Conservation (phyloP, 2,113 vertebrate genomes). For the Dendrocopos noguchii region DNA sequence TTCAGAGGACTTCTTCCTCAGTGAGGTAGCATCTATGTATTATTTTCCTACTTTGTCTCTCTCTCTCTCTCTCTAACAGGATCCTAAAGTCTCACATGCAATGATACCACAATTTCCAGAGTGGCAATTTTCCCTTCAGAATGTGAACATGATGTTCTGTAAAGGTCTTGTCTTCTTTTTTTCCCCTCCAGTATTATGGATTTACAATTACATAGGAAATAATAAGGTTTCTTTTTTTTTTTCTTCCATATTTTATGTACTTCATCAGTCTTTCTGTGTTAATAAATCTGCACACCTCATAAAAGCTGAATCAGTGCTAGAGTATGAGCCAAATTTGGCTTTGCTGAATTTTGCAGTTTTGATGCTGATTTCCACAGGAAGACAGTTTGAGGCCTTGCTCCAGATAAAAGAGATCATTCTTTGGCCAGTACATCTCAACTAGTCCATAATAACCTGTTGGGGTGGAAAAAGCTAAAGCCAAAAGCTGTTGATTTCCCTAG, state of each 20-base stretch:
- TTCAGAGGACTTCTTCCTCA: not conserved
- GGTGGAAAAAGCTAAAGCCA: slow-evolving; percentile 75
- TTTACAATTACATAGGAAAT: not conserved
- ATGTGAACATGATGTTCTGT: not conserved
- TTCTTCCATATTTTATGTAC: slow-evolving; percentile 1
- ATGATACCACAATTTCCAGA: not conserved
- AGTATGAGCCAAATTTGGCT: not conserved
- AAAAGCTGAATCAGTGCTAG: slow-evolving; percentile 18
- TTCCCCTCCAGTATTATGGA: slow-evolving; percentile 12
- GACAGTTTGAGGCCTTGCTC: not conserved
- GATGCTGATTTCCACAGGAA: not conserved
- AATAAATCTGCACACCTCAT: not conserved
- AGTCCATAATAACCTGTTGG: slow-evolving; percentile 74
- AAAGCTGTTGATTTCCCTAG: slow-evolving; percentile 80
- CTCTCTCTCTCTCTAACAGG: not conserved
- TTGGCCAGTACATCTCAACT: slow-evolving; percentile 48
- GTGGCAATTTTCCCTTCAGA: not conserved
- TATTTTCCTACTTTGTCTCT: not conserved
- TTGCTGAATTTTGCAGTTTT: not conserved
- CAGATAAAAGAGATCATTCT: slow-evolving; percentile 44
- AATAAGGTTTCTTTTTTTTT: slow-evolving; percentile 10
- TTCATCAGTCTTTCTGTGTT: not conserved
- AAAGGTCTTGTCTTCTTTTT: not conserved
- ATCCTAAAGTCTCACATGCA: not conserved
- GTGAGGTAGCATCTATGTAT: not conserved